Evolutionary conservation across 2,888 invertebrate species (phyloP), one percentile per base, ranked within the genome.

Genomic region (Clepsis dumicolana): DNA sequence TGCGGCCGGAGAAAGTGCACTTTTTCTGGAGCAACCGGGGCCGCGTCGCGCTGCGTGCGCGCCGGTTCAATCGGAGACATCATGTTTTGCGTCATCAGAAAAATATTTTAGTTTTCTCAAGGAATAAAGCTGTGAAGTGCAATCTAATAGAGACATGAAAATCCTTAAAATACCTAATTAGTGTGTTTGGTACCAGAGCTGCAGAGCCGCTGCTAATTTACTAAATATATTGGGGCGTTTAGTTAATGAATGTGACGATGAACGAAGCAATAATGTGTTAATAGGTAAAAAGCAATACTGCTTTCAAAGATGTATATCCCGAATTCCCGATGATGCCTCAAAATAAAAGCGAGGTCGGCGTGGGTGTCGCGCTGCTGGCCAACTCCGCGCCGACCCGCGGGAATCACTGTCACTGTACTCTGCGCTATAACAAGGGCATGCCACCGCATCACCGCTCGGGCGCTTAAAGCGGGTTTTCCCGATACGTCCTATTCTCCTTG

Each of bases 321-420:
- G n/a, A 44, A 44, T 44, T 38, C 16, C 44, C 32, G 41, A 44
- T 38, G 16, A n/a, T 21, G 25, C 24, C 44, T 64, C 24, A 54
- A 66, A 66, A 62, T 62, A 62, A 66, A 66, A 62, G 54, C 66
- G 61, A 66, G 65, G 61, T 66, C 65, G 61, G 14, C 54, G 61
- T 66, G 61, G 66, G 61, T 54, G 66, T 54, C 44, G 25, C 44
- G 54, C 35, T 54, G 7, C 61, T 53, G 44, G 61, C 66, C 65
- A 66, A 66, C 35, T 66, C 35, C 5, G 56, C 0, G 61, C 2
- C 53, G 27, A n/a, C 24, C 1, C 57, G 25, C n/a, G n/a, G 25
- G 61, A 54, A 48, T 56, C 61, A 21, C 54, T 54, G 54, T 56
- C 61, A 21, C 54, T 54, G 66, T 56, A 29, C 64, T 32, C 29